Conservation (phyloP, 2,797 vertebrate species). For the Helarctos malayanus region DNA sequence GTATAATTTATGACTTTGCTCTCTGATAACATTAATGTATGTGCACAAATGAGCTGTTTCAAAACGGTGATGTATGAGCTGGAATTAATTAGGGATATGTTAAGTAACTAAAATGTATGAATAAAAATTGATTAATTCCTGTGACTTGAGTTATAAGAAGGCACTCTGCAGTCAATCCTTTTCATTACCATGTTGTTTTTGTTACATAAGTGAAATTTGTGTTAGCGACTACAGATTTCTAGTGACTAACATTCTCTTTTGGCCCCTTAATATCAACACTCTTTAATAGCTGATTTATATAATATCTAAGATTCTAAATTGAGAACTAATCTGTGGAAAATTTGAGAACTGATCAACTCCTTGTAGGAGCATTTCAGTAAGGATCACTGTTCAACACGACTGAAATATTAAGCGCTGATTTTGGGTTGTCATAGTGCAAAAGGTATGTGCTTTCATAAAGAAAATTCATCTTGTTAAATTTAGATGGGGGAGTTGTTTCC, state of each 20-base stretch:
- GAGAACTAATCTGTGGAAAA: conserved; percentile 18
- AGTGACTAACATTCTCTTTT: not conserved
- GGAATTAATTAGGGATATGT: conserved; percentile 27
- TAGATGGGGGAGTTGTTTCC: not conserved
- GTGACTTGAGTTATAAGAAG: conserved; percentile 42
- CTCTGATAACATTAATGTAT: conserved; percentile 27
- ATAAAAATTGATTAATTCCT: conserved; percentile 49
- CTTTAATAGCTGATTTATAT: conserved; percentile 31
- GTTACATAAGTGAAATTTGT: not conserved
- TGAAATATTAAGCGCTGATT: not conserved
- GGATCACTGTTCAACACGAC: not conserved
- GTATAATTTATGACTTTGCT: conserved; percentile 43
- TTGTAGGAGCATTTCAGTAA: not conserved
- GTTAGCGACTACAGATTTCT: not conserved
- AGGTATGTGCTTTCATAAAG: not conserved
- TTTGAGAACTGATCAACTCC: not conserved
- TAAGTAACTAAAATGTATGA: conserved; percentile 54
- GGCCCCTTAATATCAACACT: not conserved
- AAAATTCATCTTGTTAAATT: conserved; percentile 36
- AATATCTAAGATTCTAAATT: conserved; percentile 35
- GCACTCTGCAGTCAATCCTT: not conserved
- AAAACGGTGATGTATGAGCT: conserved; percentile 50
- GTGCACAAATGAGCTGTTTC: conserved; percentile 24
- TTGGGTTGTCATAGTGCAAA: not conserved
- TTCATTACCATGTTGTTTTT: conserved; percentile 6